Evolutionary conservation across 2,797 vertebrate species (phyloP).

Genomic region (Pangasius djambal): DNA sequence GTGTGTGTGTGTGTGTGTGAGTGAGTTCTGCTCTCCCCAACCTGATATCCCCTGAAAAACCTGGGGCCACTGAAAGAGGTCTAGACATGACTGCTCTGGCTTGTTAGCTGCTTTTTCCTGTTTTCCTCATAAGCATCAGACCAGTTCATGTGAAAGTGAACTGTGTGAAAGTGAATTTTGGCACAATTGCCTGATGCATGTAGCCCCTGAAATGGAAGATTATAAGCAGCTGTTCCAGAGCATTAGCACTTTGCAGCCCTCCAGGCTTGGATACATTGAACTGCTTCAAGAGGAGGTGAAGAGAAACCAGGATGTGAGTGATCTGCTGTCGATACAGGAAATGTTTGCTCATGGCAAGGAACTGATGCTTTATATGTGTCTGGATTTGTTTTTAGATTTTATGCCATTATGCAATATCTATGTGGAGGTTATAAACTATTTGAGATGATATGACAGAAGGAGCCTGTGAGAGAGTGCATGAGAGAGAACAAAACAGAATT

Average conservation of each 20-base stretch:
- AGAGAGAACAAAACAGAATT: background rate
- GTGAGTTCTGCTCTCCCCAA: constrained; percentile 35
- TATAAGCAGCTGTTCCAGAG: constrained; percentile 54
- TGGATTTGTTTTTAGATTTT: constrained; percentile 8
- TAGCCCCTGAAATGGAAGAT: constrained; percentile 59
- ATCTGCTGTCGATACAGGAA: constrained; percentile 4
- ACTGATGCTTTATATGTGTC: background rate
- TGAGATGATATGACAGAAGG: background rate
- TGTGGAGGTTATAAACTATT: background rate
- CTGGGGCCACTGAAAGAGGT: constrained; percentile 36
- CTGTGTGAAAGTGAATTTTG: constrained; percentile 17
- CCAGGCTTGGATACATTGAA: constrained; percentile 70
- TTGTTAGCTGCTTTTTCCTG: background rate
- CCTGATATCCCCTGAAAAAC: constrained; percentile 47
- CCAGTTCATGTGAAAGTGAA: background rate
- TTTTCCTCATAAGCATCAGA: background rate
- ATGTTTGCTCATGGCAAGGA: background rate
- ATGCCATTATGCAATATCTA: background rate
- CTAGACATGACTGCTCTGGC: constrained; percentile 33
- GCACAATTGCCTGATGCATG: constrained; percentile 15
- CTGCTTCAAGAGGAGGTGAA: constrained; percentile 71
- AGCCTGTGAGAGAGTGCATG: background rate
- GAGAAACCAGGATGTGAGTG: constrained; percentile 70
- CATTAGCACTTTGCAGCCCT: constrained; percentile 55
- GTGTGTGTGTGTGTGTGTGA: constrained; percentile 16